Conservation (phyloP, 2,888 invertebrate genomes). For the Chironomus tentans region DNA sequence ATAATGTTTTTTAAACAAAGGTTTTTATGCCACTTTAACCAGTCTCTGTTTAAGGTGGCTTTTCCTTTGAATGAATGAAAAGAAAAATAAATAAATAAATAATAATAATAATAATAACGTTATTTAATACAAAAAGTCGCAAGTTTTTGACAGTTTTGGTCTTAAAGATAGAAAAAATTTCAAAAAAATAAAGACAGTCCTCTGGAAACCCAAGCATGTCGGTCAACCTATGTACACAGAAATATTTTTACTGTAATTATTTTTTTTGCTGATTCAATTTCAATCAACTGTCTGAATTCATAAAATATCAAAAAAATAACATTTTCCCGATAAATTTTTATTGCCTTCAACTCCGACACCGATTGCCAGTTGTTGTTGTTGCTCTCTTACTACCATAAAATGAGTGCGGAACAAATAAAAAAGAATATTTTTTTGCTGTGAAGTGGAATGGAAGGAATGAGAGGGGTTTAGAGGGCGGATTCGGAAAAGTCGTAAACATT, state of each 20-base stretch:
- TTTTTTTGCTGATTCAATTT: slow-evolving; percentile 12
- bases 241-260: background rate
- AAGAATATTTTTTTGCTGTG: background rate
- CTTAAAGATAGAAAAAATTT: too few relatives aligned
- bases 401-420: background rate
- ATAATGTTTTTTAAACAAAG: too few relatives aligned
- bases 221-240: background rate
- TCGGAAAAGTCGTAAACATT: slow-evolving; percentile 6
- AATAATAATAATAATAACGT: too few relatives aligned
- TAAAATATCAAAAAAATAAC: background rate
- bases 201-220: background rate
- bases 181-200: too few relatives aligned
- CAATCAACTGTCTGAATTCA: slow-evolving; percentile 8
- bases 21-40: too few relatives aligned
- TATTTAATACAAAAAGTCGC: too few relatives aligned
- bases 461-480: background rate
- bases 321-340: slow-evolving; percentile 1
- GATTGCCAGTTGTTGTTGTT: background rate
- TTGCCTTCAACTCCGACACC: background rate
- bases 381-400: background rate
- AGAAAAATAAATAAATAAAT: too few relatives aligned
- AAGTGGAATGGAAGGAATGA: background rate
- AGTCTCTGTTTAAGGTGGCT: too few relatives aligned
- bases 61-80: too few relatives aligned
- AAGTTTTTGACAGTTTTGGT: too few relatives aligned